Evolutionary conservation across 2,797 vertebrate species (phyloP).

Genomic region (Thunnus albacares): DNA sequence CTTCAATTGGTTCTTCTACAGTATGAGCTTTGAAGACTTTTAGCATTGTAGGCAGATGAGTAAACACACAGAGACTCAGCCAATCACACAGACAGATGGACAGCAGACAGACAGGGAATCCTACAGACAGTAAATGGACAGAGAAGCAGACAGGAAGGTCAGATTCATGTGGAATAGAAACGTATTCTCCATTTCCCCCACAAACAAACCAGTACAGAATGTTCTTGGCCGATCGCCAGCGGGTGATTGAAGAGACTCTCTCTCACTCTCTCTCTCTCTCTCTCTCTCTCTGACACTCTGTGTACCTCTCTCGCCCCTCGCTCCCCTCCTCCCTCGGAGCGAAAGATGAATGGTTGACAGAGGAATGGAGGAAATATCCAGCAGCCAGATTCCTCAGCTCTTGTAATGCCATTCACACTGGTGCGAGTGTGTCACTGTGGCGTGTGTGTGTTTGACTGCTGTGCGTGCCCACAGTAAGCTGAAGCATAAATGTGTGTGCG

Average conservation of each 20-base stretch:
- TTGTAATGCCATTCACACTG: conserved; percentile 57
- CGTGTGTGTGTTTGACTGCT: conserved; percentile 35
- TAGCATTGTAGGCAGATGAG: not conserved
- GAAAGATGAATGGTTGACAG: conserved; percentile 78
- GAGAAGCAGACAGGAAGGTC: conserved; percentile 73
- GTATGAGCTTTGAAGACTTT: conserved; percentile 3
- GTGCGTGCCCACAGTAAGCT: conserved; percentile 2
- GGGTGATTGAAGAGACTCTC: conserved; percentile 69
- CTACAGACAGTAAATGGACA: conserved; percentile 42
- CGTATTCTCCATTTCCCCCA: conserved; percentile 80
- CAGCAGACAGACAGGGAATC: conserved; percentile 21
- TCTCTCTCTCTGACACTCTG: conserved; percentile 43
- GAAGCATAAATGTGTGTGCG: conserved; percentile 22
- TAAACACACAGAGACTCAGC: not conserved
- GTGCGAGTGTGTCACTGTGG: conserved; percentile 49
- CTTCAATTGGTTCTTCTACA: conserved; percentile 10
- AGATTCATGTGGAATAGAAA: conserved; percentile 72
- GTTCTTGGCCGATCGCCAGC: conserved; percentile 86
- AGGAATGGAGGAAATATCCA: conserved; percentile 75
- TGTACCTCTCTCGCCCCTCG: conserved; percentile 39
- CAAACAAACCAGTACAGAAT: conserved; percentile 87
- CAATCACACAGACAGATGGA: conserved; percentile 4
- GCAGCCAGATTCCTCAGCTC: conserved; percentile 72
- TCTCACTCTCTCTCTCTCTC: conserved; percentile 46
- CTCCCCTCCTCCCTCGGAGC: conserved; percentile 48